These are phyloP conservation scores for Xanthostigma xanthostigma DNA, from an alignment of 2,888 invertebrate genomes.

Conservation along the genomic window DNA sequence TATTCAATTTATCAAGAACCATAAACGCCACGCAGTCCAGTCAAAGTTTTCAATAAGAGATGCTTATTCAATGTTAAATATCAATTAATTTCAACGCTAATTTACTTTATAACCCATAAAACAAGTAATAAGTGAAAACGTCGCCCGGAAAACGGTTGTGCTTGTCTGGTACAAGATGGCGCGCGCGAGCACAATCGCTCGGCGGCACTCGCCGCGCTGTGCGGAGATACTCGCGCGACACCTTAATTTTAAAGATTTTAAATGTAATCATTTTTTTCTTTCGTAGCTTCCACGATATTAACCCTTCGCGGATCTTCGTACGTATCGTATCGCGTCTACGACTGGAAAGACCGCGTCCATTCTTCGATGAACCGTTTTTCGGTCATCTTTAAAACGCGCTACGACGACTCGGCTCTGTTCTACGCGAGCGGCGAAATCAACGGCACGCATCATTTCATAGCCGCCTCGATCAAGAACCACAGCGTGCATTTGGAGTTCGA, in stretches of 20 bases:
- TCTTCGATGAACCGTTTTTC: conserved; percentile 77
- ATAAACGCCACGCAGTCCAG: no score
- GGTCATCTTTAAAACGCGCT: conserved; percentile 78
- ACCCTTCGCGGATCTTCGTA: conserved; percentile 84
- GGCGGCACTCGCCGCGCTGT: no score
- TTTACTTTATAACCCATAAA: no score
- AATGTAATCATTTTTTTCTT: background rate
- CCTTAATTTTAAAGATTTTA: conserved; percentile 1
- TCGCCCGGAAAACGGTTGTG: no score
- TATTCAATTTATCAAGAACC: no score
- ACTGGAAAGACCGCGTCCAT: conserved; percentile 83
- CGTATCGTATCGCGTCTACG: conserved; percentile 82
- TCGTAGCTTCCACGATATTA: conserved; percentile 68
- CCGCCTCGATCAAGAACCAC: conserved; percentile 69
- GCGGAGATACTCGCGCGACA: no score
- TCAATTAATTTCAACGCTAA: no score
- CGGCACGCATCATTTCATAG: conserved; percentile 78
- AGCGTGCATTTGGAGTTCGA: conserved; percentile 76
- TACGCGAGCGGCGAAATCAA: conserved; percentile 87
- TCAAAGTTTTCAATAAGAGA: no score
- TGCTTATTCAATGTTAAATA: no score
- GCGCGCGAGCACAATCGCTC: no score
- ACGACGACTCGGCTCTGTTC: conserved; percentile 82
- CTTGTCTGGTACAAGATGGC: no score
- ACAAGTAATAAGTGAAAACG: no score